Base-by-base conservation (phyloP, 2,113 vertebrate species). In the Addax nasomaculatus region DNA sequence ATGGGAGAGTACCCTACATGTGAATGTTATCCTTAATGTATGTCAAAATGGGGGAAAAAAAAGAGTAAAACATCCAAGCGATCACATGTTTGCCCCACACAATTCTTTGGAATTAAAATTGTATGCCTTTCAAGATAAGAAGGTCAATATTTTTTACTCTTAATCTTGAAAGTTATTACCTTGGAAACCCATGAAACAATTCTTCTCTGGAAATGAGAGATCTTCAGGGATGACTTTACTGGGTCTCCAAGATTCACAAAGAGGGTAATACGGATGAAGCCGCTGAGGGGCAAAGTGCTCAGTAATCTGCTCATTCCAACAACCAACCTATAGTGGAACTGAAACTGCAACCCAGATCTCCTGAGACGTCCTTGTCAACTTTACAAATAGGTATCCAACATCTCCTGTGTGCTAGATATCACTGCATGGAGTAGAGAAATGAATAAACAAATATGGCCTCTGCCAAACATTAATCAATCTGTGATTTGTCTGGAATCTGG, bases 71-170 rank as follows among this genome's bases (percentile, higher is more conserved):
- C 5, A n/a, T 43, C n/a, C 81, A 49, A 55, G 16, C 1, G 1
- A 36, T 36, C 36, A 49, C 23, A 33, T 64, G 14, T 55, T 81
- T 58, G 13, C 10, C 14, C 4, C 5, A 12, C 4, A 57, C 14
- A 83, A 5, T 60, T 67, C 84, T 57, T 79, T 96, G 45, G n/a
- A 91, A 87, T 87, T 93, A 90, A 96, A 92, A 57, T 45, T 51
- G 15, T 3, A 3, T 27, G 7, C 29, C 43, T 92, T 93, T 93
- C 36, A 55, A 95, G 95, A 79, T 51, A 91, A 85, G 33, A 85
- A 36, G 55, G 17, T 57, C 17, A n/a, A 2, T 78, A 7, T n/a
- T 36, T 89, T 87, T 94, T 80, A 90, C n/a, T 93, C 87, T 80
- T 93, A 36, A 67, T 62, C 23, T 92, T 97, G 86, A 60, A 88